Evolutionary conservation across 2,888 invertebrate genomes (phyloP).

Genomic region (Lycophotia porphyrea): DNA sequence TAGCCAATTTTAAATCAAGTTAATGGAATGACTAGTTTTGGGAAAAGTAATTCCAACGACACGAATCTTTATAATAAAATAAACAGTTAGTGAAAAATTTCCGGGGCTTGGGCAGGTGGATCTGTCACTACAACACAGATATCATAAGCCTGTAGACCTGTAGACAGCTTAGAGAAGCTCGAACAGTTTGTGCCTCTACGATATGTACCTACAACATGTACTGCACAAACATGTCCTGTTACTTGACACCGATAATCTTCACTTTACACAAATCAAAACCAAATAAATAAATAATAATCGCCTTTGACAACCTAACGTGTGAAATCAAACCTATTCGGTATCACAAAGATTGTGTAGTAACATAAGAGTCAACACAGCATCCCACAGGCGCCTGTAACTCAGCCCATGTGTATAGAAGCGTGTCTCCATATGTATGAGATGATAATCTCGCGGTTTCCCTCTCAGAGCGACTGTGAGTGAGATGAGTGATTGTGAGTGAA

Average conservation of each 20-base stretch:
- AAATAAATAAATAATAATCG: no score
- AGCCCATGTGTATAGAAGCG: neutral
- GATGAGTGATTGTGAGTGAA: constrained; percentile 12
- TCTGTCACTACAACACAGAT: neutral
- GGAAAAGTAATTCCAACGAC: neutral
- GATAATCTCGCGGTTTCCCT: constrained; percentile 35
- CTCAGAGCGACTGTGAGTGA: neutral
- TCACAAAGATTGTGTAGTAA: neutral
- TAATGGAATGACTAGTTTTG: no score
- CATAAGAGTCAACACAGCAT: constrained; percentile 3
- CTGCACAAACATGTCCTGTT: neutral
- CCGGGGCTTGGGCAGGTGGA: no score
- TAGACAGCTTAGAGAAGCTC: no score
- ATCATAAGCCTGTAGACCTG: neutral
- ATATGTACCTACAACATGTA: no score
- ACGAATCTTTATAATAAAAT: neutral
- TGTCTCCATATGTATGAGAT: constrained; percentile 48
- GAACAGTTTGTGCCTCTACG: neutral
- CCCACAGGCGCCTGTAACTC: neutral
- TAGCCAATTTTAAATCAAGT: neutral
- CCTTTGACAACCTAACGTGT: neutral
- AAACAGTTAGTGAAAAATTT: neutral
- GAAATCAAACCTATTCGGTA: neutral
- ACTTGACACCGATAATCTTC: neutral
- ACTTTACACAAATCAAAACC: no score